Base-by-base conservation (phyloP, 2,888 invertebrate species). In the Caenorhabditis auriculariae region DNA sequence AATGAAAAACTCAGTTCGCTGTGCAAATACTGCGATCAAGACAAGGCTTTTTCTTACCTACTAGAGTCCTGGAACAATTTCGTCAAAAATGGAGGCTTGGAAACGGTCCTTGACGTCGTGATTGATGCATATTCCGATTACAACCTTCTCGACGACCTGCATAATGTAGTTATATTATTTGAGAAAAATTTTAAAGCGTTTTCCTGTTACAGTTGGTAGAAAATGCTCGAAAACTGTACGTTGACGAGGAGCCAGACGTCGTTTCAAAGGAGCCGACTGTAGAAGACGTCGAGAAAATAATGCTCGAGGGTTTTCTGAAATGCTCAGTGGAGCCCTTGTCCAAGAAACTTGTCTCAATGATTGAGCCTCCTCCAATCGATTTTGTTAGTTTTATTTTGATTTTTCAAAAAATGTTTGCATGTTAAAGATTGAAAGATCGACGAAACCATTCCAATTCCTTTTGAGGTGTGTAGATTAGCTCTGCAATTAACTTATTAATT, bases 11-110 rank as follows among this genome's bases (percentile, higher is more conserved):
- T 37, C n/a, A 54, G 46, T 2, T 62, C 57, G 1, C 19, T 62
- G n/a, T 57, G 62, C 37, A 62, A 62, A 28, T 62, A 62, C 26
- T 62, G 62, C 21, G 54, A 62, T n/a, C 57, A 61, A 21, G 6
- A 29, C 1, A 56, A 62, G 35, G 47, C 57, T n/a, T 62, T 62
- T 37, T 27, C 45, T 0, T 37, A 50, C 9, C 47, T 62, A 19
- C 26, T 62, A 9, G 62, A 62, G 3, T 54, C 62, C 6, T 62
- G 62, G 62, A 62, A 62, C 28, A 54, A 47, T 19, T 57, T 54
- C 26, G 45, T 58, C 29, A 62, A 58, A 19, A 57, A 54, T 32
- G 62, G 57, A 44, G 37, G 42, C 15, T 17, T 62, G 15, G 54
- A 54, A 28, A 48, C 37, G 6, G 17, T 54, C 24, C 39, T 62